Conservation (phyloP, 2,797 vertebrate species). For the Pristis pectinata region DNA sequence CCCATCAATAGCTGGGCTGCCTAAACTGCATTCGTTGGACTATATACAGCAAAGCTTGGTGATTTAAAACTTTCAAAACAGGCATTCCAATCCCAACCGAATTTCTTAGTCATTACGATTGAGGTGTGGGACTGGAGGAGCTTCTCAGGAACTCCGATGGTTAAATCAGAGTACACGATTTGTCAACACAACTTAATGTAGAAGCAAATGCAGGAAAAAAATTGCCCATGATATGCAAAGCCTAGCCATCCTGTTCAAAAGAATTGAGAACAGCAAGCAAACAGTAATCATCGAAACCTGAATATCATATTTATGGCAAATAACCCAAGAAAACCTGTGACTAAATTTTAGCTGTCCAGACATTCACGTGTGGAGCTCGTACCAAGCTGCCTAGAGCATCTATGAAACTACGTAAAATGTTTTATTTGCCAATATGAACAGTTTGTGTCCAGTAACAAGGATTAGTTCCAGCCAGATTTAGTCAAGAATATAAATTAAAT, state of each 20-base stretch:
- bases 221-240: background rate
- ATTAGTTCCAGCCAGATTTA: background rate
- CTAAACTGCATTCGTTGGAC: background rate
- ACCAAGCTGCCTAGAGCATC: background rate
- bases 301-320: background rate
- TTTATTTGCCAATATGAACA: background rate
- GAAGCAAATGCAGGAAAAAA: background rate
- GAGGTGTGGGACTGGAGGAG: background rate
- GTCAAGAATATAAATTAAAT: background rate
- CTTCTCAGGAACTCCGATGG: background rate
- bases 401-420: background rate
- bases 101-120: background rate
- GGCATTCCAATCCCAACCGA: background rate
- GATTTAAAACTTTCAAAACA: background rate
- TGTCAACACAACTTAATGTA: background rate
- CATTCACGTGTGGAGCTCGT: background rate
- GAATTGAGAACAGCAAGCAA: background rate
- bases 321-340: background rate
- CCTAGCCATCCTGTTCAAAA: background rate
- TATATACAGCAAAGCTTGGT: background rate
- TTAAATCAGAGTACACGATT: background rate
- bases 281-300: background rate
- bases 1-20: background rate
- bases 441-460: background rate
- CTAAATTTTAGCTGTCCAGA: background rate